Evolutionary conservation across 2,888 invertebrate genomes (phyloP), one percentile per base, ranked within the genome.

Genomic region (Parnassius smintheus): DNA sequence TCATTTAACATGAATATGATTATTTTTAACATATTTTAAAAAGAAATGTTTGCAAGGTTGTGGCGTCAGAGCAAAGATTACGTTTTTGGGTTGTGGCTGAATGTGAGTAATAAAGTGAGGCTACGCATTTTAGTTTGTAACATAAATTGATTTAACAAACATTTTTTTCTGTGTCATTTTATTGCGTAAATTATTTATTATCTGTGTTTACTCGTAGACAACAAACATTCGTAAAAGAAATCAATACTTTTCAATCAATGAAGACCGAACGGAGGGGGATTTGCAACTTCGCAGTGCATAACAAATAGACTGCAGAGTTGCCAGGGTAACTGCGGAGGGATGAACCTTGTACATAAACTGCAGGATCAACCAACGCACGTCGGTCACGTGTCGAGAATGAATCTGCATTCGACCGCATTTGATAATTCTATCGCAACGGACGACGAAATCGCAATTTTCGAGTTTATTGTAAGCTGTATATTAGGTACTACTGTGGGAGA

Each of bases 341-440:
- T 59, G 59, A 45, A 46, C 51, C 53, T 53, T 13, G 59, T n/a
- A 9, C 13, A 13, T 41, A 44, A 22, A 12, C 35, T 53, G 13
- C 22, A 45, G 46, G 49, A 60, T 18, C 35, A 18, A 48, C 72
- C 35, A 18, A 48, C 72, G 70, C 66, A 61, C 56, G 70, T 56
- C 50, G 64, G 72, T 62, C 77, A 72, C 76, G 77, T 74, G 77
- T 66, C 68, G 64, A 57, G 61, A 66, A 63, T 65, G 70, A 50
- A 65, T 65, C 65, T 67, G 72, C 61, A 60, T 52, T 54, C 66
- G 54, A 60, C 56, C 65, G 59, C 61, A 61, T 58, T 64, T 73
- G 76, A 77, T 73, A 69, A 71, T 70, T 75, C 72, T 70, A 76
- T 76, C 70, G 49, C 8, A 49, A 9, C 13, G 0, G 10, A 69